Evolutionary conservation across 2,113 vertebrate genomes (phyloP).

Genomic region (Coregonus clupeaformis): DNA sequence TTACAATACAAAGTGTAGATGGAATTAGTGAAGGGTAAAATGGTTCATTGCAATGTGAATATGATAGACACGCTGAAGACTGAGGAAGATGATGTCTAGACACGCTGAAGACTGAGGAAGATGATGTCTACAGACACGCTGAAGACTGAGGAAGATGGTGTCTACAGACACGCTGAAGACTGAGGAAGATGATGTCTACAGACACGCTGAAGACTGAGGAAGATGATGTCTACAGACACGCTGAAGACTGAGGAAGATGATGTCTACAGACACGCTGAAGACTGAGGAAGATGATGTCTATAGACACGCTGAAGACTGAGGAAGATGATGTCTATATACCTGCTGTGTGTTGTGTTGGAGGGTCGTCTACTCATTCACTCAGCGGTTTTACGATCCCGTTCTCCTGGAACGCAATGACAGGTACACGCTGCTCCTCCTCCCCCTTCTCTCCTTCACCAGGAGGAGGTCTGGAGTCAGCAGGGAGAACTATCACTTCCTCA

Average conservation of each 20-base stretch:
- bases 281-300: too few species aligned
- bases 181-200: too few species aligned
- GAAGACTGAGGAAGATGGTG: too few species aligned
- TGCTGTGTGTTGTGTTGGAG: constrained; percentile 84
- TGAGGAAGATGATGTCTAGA: too few species aligned
- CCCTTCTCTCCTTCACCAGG: constrained; percentile 70
- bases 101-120: too few species aligned
- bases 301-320: too few species aligned
- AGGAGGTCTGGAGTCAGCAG: constrained; percentile 80
- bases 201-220: too few species aligned
- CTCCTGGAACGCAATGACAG: constrained; percentile 88
- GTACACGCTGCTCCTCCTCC: constrained; percentile 72
- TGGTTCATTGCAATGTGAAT: background rate
- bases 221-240: too few species aligned
- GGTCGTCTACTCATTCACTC: constrained; percentile 81
- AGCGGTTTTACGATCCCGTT: constrained; percentile 83
- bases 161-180: too few species aligned
- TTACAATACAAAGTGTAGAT: background rate
- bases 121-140: too few species aligned
- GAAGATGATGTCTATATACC: constrained; percentile 65
- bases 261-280: too few species aligned
- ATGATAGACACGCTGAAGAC: background rate
- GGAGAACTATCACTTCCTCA: constrained; percentile 88
- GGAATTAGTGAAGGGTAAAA: background rate
- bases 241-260: too few species aligned